Conservation (phyloP, 2,797 vertebrate genomes). For the Chloroceryle amazona region DNA sequence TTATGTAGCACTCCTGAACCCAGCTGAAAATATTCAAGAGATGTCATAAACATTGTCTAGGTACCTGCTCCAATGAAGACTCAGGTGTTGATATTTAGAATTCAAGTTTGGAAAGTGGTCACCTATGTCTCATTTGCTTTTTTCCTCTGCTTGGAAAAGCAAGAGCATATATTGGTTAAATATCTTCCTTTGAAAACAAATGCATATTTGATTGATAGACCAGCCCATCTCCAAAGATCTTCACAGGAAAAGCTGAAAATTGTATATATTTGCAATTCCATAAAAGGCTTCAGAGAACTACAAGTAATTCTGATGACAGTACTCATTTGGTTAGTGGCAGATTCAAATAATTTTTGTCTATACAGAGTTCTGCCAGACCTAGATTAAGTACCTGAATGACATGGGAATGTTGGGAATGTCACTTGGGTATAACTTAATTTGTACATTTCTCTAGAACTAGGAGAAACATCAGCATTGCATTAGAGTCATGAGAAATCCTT, state of each 20-base stretch:
- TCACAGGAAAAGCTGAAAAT: background rate
- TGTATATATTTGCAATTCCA: background rate
- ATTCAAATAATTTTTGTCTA: background rate
- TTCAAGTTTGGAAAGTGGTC: background rate
- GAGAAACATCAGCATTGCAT: background rate
- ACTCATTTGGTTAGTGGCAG: background rate
- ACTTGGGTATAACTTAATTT: background rate
- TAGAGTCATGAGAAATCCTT: background rate
- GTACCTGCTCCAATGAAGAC: background rate
- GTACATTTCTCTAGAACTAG: background rate
- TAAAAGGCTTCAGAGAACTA: background rate
- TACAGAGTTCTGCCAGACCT: background rate
- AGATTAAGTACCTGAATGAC: background rate
- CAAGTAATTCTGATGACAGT: background rate
- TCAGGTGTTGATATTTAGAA: background rate
- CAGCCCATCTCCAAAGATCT: background rate
- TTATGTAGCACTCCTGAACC: background rate
- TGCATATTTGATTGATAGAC: background rate
- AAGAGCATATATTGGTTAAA: background rate
- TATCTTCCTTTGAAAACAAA: background rate
- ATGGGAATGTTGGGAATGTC: background rate
- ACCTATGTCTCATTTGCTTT: background rate
- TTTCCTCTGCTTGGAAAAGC: background rate
- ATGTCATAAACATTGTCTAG: background rate
- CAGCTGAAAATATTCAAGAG: background rate